Evolutionary conservation across 1,140 invertebrate genomes (phyloP), one percentile per base, ranked within the genome.

Genomic region (Meloidogyne exigua): DNA sequence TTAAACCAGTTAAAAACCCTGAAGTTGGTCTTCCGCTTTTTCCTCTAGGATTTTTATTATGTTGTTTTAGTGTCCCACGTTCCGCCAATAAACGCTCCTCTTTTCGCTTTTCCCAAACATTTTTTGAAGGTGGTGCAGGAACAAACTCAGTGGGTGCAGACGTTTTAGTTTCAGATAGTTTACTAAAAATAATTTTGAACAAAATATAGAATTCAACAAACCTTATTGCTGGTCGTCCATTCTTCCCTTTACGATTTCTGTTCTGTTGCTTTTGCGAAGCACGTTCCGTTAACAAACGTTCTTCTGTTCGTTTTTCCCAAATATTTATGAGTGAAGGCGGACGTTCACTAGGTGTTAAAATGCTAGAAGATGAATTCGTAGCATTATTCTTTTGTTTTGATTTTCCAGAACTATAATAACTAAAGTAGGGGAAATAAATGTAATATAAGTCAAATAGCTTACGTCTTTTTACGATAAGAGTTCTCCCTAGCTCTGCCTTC

Each of bases 221-320:
- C 71, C n/a, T 72, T 72, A 10, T 9, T 10, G 9, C 3, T 10
- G 72, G 18, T 26, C 10, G 76, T 21, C 64, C 28, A 13, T 15
- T 73, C 13, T 65, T 23, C 10, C 4, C 23, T 32, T 11, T 65
- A 32, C 63, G 26, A 65, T 32, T 65, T 23, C 57, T n/a, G 10
- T 65, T 65, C 10, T 65, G 63, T 9, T 65, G 63, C 63, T 32
- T 23, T 9, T 65, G 63, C 10, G 23, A 7, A 49, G 81, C 57
- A 65, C 63, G 63, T 10, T 25, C 23, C 3, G 63, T 10, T 0
- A 10, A 32, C 10, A 65, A 32, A 65, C 23, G 84, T 70, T 85
- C 84, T 69, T 85, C 84, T 67, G 72, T 80, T 15, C 84, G 64
- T 65, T 87, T 87, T 13, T 83, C 83, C 84, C 84, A 85, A 12